phyloP scores from a whole-genome alignment of 2,797 vertebrate genomes.

The Botia almorhae region DNA sequence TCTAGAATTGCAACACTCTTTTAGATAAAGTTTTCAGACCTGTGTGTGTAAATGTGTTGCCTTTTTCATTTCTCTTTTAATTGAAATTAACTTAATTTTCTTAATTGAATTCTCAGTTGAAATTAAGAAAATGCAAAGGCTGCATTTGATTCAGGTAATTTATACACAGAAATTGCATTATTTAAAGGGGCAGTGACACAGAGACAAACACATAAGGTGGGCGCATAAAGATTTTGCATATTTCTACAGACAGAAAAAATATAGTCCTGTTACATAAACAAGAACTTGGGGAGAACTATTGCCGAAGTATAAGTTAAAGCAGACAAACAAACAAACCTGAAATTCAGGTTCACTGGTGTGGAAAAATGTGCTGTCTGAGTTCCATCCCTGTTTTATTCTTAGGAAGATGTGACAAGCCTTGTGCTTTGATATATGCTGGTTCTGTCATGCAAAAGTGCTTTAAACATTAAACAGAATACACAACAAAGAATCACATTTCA shows the following conservation, averaged over 20 bases:
- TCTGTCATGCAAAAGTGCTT: background rate
- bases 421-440: background rate
- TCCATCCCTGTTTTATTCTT: background rate
- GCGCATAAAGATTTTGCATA: background rate
- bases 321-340: background rate
- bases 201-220: background rate
- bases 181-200: background rate
- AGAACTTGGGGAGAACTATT: background rate
- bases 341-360: background rate
- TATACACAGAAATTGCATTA: background rate
- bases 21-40: background rate
- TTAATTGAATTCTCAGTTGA: too few relatives aligned
- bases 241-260: background rate
- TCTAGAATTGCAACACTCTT: background rate
- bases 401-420: background rate
- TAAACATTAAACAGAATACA: slow-evolving; percentile 3
- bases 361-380: background rate
- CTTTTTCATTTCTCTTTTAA: slow-evolving; percentile 8
- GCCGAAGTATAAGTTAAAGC: background rate
- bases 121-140: background rate
- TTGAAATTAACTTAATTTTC: background rate
- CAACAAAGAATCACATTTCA: background rate
- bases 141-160: background rate
- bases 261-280: background rate
- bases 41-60: background rate